Percentiles rank a stretch among this genome's conserved stretches.
These are phyloP conservation scores for Callopanchax toddi DNA, from an alignment of 2,113 vertebrate species.

Conservation along the genomic window DNA sequence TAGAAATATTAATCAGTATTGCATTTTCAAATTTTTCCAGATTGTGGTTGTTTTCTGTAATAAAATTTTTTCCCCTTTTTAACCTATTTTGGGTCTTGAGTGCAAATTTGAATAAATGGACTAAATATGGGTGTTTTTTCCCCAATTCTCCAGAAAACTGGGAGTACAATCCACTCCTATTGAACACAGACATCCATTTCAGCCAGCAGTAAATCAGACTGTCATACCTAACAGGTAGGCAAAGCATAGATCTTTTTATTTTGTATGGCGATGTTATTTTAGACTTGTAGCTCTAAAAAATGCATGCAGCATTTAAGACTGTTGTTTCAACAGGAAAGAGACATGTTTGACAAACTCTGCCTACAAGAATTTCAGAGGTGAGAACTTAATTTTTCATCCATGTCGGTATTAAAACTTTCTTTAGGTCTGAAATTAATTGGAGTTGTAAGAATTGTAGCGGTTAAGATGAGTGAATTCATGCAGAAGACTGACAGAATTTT, in stretches of 20 bases:
- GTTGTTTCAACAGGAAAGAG: constrained; percentile 32
- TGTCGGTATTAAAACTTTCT: too few relatives aligned
- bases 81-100: background rate
- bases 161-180: constrained; percentile 54
- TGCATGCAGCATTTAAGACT: too few relatives aligned
- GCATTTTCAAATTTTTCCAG: background rate
- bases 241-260: background rate
- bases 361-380: constrained; percentile 26
- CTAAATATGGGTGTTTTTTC: background rate
- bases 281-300: background rate
- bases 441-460: too few relatives aligned
- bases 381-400: background rate
- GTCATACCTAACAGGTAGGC: constrained; percentile 69
- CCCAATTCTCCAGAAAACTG: constrained; percentile 43
- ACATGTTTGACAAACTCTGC: background rate
- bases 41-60: background rate
- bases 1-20: background rate
- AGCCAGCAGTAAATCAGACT: constrained; percentile 68
- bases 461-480: too few relatives aligned
- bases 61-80: background rate
- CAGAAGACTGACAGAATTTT: too few relatives aligned
- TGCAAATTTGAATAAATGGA: background rate
- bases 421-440: too few relatives aligned
- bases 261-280: background rate
- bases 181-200: constrained; percentile 55